Evolutionary conservation across 2,113 vertebrate species (phyloP).

Genomic region (Indicator maculatus): DNA sequence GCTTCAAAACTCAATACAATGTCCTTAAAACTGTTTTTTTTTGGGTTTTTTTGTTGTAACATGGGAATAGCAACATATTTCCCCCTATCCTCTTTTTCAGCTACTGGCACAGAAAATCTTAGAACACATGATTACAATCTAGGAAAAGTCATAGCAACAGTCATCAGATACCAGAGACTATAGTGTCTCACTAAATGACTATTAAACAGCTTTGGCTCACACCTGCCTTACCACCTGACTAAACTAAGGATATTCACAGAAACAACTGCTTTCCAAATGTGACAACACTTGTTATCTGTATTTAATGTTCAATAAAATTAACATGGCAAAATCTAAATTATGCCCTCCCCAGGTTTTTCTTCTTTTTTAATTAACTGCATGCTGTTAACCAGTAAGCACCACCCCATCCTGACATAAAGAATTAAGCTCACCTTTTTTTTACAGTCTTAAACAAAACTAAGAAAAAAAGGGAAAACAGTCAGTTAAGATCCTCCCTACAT

Average conservation of each 20-base stretch:
- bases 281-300: background rate
- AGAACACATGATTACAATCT: background rate
- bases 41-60: background rate
- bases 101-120: background rate
- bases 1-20: background rate
- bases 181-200: background rate
- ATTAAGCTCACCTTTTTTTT: background rate
- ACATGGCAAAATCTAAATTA: slow-evolving; percentile 4
- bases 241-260: background rate
- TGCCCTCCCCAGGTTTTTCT: background rate
- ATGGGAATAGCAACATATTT: background rate
- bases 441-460: background rate
- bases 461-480: background rate
- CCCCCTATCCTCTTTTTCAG: background rate
- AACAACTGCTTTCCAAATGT: background rate
- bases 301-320: slow-evolving; percentile 26
- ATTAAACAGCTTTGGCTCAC: background rate
- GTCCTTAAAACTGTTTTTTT: background rate
- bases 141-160: background rate
- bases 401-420: background rate
- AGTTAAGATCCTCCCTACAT: background rate
- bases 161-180: background rate
- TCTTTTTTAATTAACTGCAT: slow-evolving; percentile 36
- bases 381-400: slow-evolving; percentile 12
- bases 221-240: background rate